These are phyloP conservation scores for Xenus cinereus DNA, from an alignment of 2,113 vertebrate genomes.

Conservation along the genomic window DNA sequence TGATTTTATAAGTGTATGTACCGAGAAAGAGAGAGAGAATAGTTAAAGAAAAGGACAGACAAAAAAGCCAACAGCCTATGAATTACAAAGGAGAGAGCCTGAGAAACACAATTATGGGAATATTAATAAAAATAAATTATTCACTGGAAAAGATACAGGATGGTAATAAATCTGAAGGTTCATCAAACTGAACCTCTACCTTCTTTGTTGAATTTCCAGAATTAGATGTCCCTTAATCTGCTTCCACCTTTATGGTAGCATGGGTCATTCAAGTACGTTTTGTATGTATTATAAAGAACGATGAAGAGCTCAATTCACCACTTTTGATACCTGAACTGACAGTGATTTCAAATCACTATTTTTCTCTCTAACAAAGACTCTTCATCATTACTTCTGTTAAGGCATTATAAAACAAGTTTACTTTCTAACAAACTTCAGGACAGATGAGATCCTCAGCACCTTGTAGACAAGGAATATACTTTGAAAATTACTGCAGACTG, in stretches of 20 bases:
- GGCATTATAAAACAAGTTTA: not conserved
- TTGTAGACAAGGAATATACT: not conserved
- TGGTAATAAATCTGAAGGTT: not conserved
- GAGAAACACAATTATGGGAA: not conserved
- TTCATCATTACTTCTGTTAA: not conserved
- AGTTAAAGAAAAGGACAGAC: not conserved
- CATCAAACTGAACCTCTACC: not conserved
- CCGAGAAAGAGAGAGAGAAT: not conserved
- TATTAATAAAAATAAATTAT: not conserved
- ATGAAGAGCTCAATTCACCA: not conserved
- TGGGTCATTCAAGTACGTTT: not conserved
- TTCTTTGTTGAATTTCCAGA: not conserved
- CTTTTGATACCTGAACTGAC: not conserved
- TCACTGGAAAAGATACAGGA: not conserved
- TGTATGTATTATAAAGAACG: not conserved
- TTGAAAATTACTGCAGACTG: not conserved
- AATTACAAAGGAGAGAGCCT: not conserved
- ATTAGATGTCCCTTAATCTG: not conserved
- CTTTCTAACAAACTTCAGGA: not conserved
- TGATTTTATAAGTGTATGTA: not conserved
- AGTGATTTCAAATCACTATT: not conserved
- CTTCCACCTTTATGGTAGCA: not conserved
- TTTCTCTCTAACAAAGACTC: not conserved
- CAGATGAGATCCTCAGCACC: not conserved
- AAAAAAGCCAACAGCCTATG: not conserved